These are phyloP conservation scores for Huso huso DNA, from an alignment of 2,797 vertebrate genomes.

Conservation along the genomic window DNA sequence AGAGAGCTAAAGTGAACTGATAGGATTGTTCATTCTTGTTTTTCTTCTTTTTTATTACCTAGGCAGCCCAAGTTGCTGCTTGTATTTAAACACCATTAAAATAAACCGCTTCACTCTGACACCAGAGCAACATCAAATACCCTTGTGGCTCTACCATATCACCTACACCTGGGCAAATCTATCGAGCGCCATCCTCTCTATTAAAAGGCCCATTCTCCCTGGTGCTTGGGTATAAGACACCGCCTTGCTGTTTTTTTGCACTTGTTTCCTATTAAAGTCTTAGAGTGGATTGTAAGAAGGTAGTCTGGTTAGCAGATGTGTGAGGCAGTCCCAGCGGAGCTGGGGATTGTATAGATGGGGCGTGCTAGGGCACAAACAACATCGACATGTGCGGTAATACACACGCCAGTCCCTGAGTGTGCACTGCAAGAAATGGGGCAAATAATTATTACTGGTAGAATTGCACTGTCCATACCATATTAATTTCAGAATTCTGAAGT, in stretches of 20 bases:
- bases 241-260: constrained; percentile 53
- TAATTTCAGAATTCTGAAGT: too few relatives aligned
- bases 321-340: constrained; percentile 55
- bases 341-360: constrained; percentile 60
- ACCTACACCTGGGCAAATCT: constrained; percentile 66
- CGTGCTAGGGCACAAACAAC: constrained; percentile 63
- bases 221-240: constrained; percentile 15
- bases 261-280: constrained; percentile 71
- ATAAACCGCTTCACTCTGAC: constrained; percentile 54
- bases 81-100: constrained; percentile 39
- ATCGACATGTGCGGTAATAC: constrained; percentile 54
- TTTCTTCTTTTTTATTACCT: neutral
- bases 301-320: constrained; percentile 72
- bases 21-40: constrained; percentile 28
- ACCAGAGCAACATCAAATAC: constrained; percentile 42
- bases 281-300: constrained; percentile 61
- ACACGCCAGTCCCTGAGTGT: constrained; percentile 59
- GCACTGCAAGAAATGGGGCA: constrained; percentile 40
- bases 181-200: constrained; percentile 55
- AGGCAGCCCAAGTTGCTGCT: constrained; percentile 35
- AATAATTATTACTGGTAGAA: constrained; percentile 7
- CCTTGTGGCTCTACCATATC: constrained; percentile 51
- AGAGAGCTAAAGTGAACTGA: constrained; percentile 26
- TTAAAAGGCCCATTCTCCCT: constrained; percentile 3
- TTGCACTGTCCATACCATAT: too few relatives aligned